Evolutionary conservation across 2,113 vertebrate genomes (phyloP).

Genomic region (Empidonax traillii): DNA sequence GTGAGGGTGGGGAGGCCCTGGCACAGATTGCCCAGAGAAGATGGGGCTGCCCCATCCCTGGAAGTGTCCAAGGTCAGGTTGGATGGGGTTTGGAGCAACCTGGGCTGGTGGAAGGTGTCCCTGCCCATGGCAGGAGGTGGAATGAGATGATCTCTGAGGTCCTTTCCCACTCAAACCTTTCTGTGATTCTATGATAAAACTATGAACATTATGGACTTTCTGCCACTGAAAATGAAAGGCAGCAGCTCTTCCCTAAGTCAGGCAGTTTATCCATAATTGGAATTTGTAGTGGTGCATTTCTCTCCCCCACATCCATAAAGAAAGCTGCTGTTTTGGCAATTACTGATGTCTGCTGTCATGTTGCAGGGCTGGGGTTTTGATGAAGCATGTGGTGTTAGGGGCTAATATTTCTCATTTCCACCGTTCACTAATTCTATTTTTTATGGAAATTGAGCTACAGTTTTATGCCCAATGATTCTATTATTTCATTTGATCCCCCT

Average conservation of each 20-base stretch:
- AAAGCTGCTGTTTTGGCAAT: slow-evolving; percentile 50
- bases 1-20: neutral
- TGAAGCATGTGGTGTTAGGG: slow-evolving; percentile 25
- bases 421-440: neutral
- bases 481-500: neutral
- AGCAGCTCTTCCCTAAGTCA: neutral
- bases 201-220: neutral
- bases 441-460: slow-evolving; percentile 8
- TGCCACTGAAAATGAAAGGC: neutral
- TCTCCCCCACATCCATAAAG: slow-evolving; percentile 20
- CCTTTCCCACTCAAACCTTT: neutral
- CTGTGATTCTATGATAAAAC: neutral
- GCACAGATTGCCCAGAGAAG: neutral
- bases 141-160: neutral
- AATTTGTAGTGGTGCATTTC: slow-evolving; percentile 8
- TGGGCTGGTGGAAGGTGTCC: neutral
- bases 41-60: neutral
- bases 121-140: neutral
- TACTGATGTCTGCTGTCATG: slow-evolving; percentile 45
- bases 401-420: slow-evolving; percentile 51
- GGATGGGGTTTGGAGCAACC: neutral
- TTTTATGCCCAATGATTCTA: neutral
- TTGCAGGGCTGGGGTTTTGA: slow-evolving; percentile 30
- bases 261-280: slow-evolving; percentile 30
- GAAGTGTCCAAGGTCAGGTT: neutral